Conservation (phyloP, 1,140 invertebrate genomes). For the Arctopsyche grandis region DNA sequence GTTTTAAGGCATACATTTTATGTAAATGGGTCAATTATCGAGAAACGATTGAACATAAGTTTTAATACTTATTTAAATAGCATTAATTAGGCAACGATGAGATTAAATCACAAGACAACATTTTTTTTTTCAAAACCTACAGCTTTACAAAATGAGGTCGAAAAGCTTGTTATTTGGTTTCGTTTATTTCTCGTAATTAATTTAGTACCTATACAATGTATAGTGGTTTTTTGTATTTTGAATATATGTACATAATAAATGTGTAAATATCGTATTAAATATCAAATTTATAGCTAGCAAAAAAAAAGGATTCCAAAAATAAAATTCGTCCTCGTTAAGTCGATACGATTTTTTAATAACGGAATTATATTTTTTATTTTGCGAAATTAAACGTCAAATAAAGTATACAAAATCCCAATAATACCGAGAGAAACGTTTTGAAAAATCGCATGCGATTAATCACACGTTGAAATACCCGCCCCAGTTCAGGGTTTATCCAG, state of each 20-base stretch:
- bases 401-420: conserved; percentile 3
- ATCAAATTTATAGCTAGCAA: neutral
- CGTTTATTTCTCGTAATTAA: too few relatives aligned
- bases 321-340: neutral
- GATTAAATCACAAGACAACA: too few relatives aligned
- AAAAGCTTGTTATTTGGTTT: too few relatives aligned
- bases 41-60: too few relatives aligned
- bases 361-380: neutral
- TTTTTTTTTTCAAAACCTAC: too few relatives aligned
- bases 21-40: too few relatives aligned
- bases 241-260: neutral
- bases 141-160: neutral
- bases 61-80: too few relatives aligned
- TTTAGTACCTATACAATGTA: too few relatives aligned
- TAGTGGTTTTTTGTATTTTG: too few relatives aligned
- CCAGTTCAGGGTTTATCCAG: neutral
- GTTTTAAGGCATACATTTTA: too few relatives aligned
- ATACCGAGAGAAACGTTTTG: neutral
- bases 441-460: neutral
- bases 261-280: neutral
- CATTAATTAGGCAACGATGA: too few relatives aligned
- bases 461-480: conserved; percentile 16
- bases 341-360: neutral
- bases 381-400: conserved; percentile 22
- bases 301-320: too few relatives aligned